Evolutionary conservation across 1,140 invertebrate species (phyloP), one percentile per base, ranked within the genome.

Genomic region (Zaprionus ornatus): DNA sequence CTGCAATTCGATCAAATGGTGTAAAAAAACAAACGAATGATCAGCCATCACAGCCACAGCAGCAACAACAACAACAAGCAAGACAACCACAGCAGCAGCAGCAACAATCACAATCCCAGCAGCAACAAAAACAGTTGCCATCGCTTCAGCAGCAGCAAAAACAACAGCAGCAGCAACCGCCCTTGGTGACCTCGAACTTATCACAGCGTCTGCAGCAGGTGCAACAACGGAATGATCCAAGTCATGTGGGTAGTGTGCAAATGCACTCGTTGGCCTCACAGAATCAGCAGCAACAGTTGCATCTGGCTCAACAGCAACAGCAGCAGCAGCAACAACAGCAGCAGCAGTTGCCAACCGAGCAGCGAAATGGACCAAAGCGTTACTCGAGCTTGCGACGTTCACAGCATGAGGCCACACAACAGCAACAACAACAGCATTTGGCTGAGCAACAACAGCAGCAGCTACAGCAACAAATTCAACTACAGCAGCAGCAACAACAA

Each of bases 141-240:
- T 75, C 70, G 48, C 61, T 54, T n/a, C 75, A 69, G 25, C 54
- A 69, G 27, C 73, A 71, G 17, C 66, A 67, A 54, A 12, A 68
- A 9, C 64, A 70, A 29, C 48, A 73, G 25, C 27, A 60, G 32
- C 56, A 69, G 2, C 75, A 75, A 42, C 59, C 80, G 35, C 74
- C 71, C 15, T 61, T 85, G 42, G 77, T 67, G 29, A 90, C 71
- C 17, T 84, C 87, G 3, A 92, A 90, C 77, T 74, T 92, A 7
- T 92, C 91, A 15, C 83, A 91, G 50, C 75, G 91, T 10, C 62
- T 92, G 55, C 91, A 92, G 50, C 91, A 92, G 61, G 90, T 91
- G 52, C 91, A 92, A 67, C 90, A 91, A 56, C 86, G 91, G 7
- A 92, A 92, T 59, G 91, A 92, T 77, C 91, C 91, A 21, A 92